Evolutionary conservation across 30 jellyfish, hydroid and myxozoan genomes (phyloP), one percentile per base, ranked within the genome.

Genomic region (Aurelia coerulea): DNA sequence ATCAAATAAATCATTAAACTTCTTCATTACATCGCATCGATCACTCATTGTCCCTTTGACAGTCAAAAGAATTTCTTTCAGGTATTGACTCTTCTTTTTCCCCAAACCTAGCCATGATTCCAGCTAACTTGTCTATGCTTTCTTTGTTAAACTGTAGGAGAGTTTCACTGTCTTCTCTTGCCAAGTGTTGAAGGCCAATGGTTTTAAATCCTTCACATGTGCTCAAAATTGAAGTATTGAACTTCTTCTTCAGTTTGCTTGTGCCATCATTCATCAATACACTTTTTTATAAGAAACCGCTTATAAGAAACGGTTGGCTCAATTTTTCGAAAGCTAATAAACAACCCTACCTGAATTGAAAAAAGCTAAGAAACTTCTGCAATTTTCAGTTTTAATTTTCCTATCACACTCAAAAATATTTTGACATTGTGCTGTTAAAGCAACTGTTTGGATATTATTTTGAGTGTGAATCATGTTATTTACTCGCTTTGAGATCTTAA

Each of bases 1-100:
- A 2, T 31, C 88, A 62, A 78, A 78, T 7, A 78, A 18, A 23
- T 35, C 35, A 60, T 58, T 78, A 74, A 51, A 58, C 52, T 56
- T 78, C 52, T 78, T 78, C 83, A 62, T 78, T 33, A 62, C 80
- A 13, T 56, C 88, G 13, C 79, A 78, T 10, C 83, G 60, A 62
- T 60, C 65, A 41, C 80, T 58, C 88, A 78, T 58, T 35, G 88
- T 78, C 46, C 88, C 60, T 56, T 78, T 78, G 1, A 58, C 54
- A 6, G 84, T 16, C 64, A 78, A 62, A 14, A 78, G 69, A 2
- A 74, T 2, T 18, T 74, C 88, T 78, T 78, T 78, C 88, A 78
- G 53, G 39, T 78, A 78, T 23, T 62, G 53, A 6, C 69, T 29
- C 64, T 54, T n/a, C 62, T 54, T 78, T 37, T 37, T 78, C 54